Base-by-base conservation (phyloP, 2,888 invertebrate genomes). In the Plutella xylostella region DNA sequence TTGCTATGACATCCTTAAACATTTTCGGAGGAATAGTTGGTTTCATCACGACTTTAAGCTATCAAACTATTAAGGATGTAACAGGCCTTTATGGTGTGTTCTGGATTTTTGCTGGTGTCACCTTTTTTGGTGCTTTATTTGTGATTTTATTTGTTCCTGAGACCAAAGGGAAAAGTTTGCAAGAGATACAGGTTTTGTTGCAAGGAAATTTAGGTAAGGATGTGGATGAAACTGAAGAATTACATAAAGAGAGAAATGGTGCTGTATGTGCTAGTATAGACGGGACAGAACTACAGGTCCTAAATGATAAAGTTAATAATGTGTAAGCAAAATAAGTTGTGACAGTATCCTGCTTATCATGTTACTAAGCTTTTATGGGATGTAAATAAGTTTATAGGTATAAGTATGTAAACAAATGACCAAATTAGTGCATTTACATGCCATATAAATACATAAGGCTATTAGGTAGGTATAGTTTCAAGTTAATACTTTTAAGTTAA, bases 151-250 rank as follows among this genome's bases (percentile, higher is more conserved):
- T 71, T 42, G 82, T 87, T 0, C 87, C 87, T 2, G 88, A 88
- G 63, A 87, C 87, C 0, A 86, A 80, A 51, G 85, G 85, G 0
- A 87, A 86, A 51, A 86, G 85, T 38, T 67, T 88, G 25, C 60
- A 74, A 22, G 85, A 87, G 48, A 87, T 88, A 41, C 86, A 87
- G 54, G 69, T 79, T 19, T 68, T 84, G 41, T 53, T 88, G 2
- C 80, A 85, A 51, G 79, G 80, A 63, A 25, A 42, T 59, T 17
- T 67, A 7, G 22, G 2, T 42, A 9, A 68, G 45, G 61, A 63
- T 40, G 56, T 55, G 6, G 28, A 2, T 28, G 28, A n/a, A 28
- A 3, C 28, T 28, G 28, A 28, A 3, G 28, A 28, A 12, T 9
- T 28, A 12, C 28, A 28, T 12, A n/a, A 28, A n/a, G 28, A 12